Evolutionary conservation across 1,140 invertebrate genomes (phyloP), one percentile per base, ranked within the genome.

Genomic region (Sipha flava): DNA sequence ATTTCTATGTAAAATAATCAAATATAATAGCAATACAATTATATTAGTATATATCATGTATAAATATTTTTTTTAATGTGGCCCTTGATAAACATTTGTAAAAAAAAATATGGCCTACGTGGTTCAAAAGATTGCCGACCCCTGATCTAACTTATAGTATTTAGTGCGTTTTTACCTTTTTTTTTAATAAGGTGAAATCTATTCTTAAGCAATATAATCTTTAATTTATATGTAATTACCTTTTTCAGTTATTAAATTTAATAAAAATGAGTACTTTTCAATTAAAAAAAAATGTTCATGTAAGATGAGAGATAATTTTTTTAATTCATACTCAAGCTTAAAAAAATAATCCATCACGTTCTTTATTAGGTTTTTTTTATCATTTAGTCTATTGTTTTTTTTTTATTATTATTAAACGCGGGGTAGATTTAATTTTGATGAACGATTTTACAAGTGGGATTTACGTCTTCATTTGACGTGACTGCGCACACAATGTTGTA

Each of bases 401-500:
- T 31, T 62, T 66, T 66, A 21, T 64, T 68, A 14, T 23, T 29
- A 68, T 9, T 47, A 29, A 70, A 70, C 43, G 7, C 2, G 23
- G 40, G 43, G 26, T 26, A n/a, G 70, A 37, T 75, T 75, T 75
- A 75, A 75, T 75, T 75, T 75, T 75, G 47, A 54, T 75, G 70
- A 75, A 75, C 47, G 70, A 75, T 75, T 75, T 75, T 75, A 75
- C 70, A 75, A 75, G 70, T 75, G 47, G 70, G 70, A 75, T 75
- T 75, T 75, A 75, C 70, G 45, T 75, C 70, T 75, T 75, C n/a
- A 75, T 75, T 75, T 54, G 70, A 75, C 49, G 70, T 75, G 70
- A 75, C 70, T 75, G 47, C 49, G 70, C 70, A 75, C 49, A 75
- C 70, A 75, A 54, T 37, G 70, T 75, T 75, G 54, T 75, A 52